Evolutionary conservation across 37 sponge, comb jelly and placozoan genomes (phyloP), one percentile per base, ranked within the genome.

Genomic region (Oscarella lobularis): DNA sequence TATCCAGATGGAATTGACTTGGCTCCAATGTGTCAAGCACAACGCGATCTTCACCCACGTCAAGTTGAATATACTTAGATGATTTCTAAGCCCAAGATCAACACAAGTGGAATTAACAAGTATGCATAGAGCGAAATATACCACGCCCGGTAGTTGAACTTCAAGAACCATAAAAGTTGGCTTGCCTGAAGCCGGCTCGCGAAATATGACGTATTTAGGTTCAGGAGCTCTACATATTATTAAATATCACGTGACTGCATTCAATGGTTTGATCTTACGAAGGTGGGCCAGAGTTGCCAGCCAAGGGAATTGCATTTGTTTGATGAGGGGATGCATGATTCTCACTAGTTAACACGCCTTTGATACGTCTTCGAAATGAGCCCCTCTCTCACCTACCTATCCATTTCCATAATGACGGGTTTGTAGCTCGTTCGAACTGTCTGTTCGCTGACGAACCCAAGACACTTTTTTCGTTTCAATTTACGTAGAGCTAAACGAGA

Each of bases 21-120:
- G 92, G 92, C 0, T 78, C 81, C 1, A 20, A 27, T 35, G 93
- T 85, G 54, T 54, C 75, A 30, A 95, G 38, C 3, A 83, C 66
- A 0, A 95, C 33, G 67, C 89, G 80, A 60, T 95, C 95, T 31
- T 88, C 95, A n/a, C 95, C 95, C 35, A 92, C 82, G 14, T 92
- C 93, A n/a, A 91, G 81, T 27, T 35, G 38, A n/a, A 87, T 4
- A n/a, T 75, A 38, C 14, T 66, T 48, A 29, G 76, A 76, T 0
- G 82, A 65, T 31, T 35, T 60, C 90, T 90, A 40, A 32, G 40
- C 40, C 38, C 1, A 30, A 34, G 39, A 20, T 1, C 37, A 20
- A 60, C 27, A 1, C 29, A 78, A 31, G 66, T 3, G 4, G 67
- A 76, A 31, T 3, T 3, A 71, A 14, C 27, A 4, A 5, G n/a